Evolutionary conservation across 1,140 invertebrate species (phyloP).

Genomic region (Bradysia coprophila): DNA sequence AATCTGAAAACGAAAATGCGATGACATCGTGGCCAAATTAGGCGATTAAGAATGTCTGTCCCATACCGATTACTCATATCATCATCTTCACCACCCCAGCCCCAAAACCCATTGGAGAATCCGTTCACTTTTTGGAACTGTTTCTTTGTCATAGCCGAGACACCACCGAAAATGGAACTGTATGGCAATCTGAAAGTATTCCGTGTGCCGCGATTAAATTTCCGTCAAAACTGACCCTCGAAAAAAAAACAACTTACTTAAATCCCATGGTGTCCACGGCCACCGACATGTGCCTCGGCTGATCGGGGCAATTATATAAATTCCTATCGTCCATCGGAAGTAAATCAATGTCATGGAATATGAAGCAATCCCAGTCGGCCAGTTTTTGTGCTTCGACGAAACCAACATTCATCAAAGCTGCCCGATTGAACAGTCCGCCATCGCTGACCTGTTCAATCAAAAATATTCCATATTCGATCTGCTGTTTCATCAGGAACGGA

Average conservation of each 20-base stretch:
- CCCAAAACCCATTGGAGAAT: conserved; percentile 84
- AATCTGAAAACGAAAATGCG: conserved; percentile 27
- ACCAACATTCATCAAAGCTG: conserved; percentile 90
- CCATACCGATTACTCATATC: conserved; percentile 64
- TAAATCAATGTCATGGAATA: conserved; percentile 92
- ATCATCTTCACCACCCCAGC: conserved; percentile 86
- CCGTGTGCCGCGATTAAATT: no score
- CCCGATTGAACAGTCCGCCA: conserved; percentile 66
- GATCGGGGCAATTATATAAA: conserved; percentile 74
- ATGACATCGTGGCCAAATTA: not conserved
- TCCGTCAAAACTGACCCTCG: no score
- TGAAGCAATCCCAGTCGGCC: conserved; percentile 70
- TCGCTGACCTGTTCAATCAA: conserved; percentile 81
- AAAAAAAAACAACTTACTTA: conserved; percentile 34
- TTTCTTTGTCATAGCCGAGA: conserved; percentile 62
- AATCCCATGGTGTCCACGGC: conserved; percentile 81
- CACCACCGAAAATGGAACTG: conserved; percentile 73
- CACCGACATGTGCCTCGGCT: conserved; percentile 88
- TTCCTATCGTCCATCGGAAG: conserved; percentile 84
- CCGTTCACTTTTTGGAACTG: conserved; percentile 75
- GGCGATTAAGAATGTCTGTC: not conserved
- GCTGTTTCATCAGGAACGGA: conserved; percentile 75
- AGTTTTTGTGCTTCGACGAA: conserved; percentile 68
- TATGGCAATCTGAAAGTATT: conserved; percentile 75
- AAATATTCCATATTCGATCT: conserved; percentile 84